Evolutionary conservation across 2,888 invertebrate genomes (phyloP), one percentile per base, ranked within the genome.

Genomic region (Drosophila pseudotakahashii): DNA sequence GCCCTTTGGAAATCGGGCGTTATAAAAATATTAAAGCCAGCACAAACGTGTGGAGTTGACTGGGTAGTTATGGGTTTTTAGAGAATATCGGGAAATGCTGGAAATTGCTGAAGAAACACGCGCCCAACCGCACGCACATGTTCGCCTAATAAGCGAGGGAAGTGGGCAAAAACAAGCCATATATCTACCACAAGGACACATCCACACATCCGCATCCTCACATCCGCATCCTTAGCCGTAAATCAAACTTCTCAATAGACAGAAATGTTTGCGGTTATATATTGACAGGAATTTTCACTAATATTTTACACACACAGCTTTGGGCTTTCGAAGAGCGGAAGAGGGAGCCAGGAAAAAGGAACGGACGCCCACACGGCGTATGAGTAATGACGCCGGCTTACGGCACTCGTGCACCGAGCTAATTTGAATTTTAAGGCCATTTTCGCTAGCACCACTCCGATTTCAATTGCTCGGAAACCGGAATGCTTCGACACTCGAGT

Each of bases 391-490:
- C 34, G 53, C 26, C 42, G 47, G 42, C 53, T 73, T 71, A 72
- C 41, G 51, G 52, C 51, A 19, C 53, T 60, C 45, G 68, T 57
- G 55, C 60, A 45, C n/a, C 42, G n/a, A 16, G 60, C 60, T 72
- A 67, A 73, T 72, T 72, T 73, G 67, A 63, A 74, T 63, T 71
- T 73, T 45, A 63, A 69, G 69, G 48, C 63, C 52, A 73, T 69
- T 75, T 26, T n/a, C n/a, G 16, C 50, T 5, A 51, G 71, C 48
- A 37, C 36, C 57, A 68, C 77, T 73, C 26, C 63, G 44, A 60
- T 74, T 81, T 76, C 71, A 86, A 86, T 87, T 78, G 83, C 74
- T 75, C 70, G 85, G 85, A 87, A 85, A 87, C 69, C 30, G 30
- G 30, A 30, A 30, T 7, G 7, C 69, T 70, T 59, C 55, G 77